Evolutionary conservation across 2,113 vertebrate genomes (phyloP).

Genomic region (Bettongia penicillata): DNA sequence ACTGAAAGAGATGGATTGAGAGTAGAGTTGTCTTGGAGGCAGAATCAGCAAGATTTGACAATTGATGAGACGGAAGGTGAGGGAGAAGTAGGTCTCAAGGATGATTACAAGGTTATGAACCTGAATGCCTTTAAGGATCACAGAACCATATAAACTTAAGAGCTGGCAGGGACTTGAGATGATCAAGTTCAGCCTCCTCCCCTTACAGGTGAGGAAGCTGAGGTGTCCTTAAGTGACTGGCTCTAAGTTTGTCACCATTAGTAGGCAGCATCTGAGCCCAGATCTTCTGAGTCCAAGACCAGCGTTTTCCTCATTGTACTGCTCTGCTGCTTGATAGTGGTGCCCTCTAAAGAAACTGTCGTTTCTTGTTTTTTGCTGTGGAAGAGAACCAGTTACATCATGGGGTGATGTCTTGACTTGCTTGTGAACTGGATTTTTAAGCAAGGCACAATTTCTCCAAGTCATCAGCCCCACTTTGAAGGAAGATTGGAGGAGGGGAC

Average conservation of each 20-base stretch:
- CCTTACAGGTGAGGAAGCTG: background rate
- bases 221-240: background rate
- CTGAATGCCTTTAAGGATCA: background rate
- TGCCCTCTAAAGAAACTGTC: background rate
- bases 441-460: background rate
- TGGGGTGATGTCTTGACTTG: background rate
- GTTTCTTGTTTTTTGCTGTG: background rate
- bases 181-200: background rate
- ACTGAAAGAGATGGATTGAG: background rate
- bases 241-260: no score
- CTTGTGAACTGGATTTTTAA: background rate
- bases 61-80: background rate
- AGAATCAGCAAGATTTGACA: background rate
- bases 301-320: background rate
- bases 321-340: background rate
- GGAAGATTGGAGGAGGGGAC: background rate
- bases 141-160: background rate
- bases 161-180: background rate
- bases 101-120: no score
- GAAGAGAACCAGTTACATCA: background rate
- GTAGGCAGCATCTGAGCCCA: background rate
- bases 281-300: background rate
- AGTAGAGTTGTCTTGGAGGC: background rate
- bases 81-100: background rate
- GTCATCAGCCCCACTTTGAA: background rate